These are phyloP conservation scores for Cebus imitator DNA, from an alignment of 2,113 vertebrate genomes.

Conservation along the genomic window DNA sequence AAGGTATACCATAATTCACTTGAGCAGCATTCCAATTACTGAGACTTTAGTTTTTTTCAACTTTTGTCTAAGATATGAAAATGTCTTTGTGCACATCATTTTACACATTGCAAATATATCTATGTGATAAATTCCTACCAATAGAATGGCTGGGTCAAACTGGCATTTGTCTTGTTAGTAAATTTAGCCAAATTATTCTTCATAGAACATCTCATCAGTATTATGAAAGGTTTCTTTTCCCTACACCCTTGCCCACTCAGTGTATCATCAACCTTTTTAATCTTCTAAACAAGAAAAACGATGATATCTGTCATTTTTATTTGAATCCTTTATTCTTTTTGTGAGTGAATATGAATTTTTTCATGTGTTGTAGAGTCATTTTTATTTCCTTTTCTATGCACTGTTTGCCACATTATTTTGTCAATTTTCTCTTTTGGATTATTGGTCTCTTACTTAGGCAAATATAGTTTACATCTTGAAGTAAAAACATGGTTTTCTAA, in stretches of 20 bases:
- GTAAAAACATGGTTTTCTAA: neutral
- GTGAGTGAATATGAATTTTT: neutral
- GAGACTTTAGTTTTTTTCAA: neutral
- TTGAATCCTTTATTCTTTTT: neutral
- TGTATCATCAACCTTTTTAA: neutral
- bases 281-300: neutral
- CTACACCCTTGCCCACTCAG: neutral
- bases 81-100: neutral
- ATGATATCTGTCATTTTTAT: neutral
- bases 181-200: neutral
- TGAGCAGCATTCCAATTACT: neutral
- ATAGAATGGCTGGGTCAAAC: neutral
- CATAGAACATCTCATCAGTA: neutral
- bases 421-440: neutral
- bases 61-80: neutral
- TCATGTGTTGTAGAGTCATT: slow-evolving; percentile 16
- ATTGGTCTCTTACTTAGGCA: slow-evolving; percentile 1
- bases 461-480: neutral
- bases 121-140: neutral
- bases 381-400: neutral
- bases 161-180: neutral
- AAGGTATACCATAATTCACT: neutral
- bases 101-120: neutral
- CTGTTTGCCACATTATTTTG: neutral
- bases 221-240: neutral